Base-by-base conservation (phyloP, 1,140 invertebrate species). In the Tigriopus japonicus region DNA sequence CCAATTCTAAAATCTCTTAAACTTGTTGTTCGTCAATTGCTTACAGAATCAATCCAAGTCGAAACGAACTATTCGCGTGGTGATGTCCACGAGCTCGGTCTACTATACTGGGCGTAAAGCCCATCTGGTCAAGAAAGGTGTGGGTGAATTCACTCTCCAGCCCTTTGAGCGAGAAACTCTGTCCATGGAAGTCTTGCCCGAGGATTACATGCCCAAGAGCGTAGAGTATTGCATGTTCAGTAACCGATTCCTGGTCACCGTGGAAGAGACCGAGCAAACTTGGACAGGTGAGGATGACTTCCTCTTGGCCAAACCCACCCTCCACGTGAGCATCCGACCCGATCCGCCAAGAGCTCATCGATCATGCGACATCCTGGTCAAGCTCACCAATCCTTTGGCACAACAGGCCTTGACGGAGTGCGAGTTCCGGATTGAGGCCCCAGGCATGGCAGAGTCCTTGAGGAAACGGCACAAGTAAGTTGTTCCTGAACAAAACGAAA, bases 91-190 rank as follows among this genome's bases (percentile, higher is more conserved):
- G 0, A 78, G 75, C 6, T 84, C 80, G 64, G 76, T 85, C n/a
- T 86, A 79, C 68, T 87, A 86, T 67, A 87, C 80, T 19, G 85
- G 85, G 28, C 77, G 85, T 35, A 79, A 77, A 67, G 80, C 78
- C 0, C 73, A 80, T 10, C 67, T 79, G 41, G 75, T 87, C 12
- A 85, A 84, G 69, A 81, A 79, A 68, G 77, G 79, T 1, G 75
- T 80, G 45, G 81, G 79, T 19, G 75, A 79, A 56, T 77, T 83
- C 58, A 70, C 70, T 41, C 70, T 85, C 1, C 70, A 74, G 58
- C 1, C 14, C 41, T 40, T 42, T 42, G 40, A 42, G 35, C 2
- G 60, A 2, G 65, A 64, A 43, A 45, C 59, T 12, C 41, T 68
- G 5, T 56, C 17, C 15, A 51, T 69, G 17, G 45, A 59, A 0